Conservation (phyloP, 2,113 vertebrate species). For the Pedetes capensis region DNA sequence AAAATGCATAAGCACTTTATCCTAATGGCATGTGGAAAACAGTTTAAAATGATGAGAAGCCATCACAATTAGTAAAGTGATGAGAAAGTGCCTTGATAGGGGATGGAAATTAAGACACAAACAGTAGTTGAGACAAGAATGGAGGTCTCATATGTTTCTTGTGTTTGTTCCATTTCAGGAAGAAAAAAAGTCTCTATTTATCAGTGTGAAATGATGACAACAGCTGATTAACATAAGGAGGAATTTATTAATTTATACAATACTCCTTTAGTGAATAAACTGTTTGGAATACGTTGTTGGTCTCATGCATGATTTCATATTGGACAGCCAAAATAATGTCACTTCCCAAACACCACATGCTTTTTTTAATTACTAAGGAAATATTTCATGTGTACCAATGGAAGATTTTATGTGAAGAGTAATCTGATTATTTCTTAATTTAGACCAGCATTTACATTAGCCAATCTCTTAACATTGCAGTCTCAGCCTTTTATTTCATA, state of each 20-base stretch:
- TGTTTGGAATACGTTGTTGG: slow-evolving; percentile 49
- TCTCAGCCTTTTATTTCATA: background rate
- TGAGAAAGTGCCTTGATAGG: background rate
- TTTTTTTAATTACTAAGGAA: slow-evolving; percentile 35
- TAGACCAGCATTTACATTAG: slow-evolving; percentile 56
- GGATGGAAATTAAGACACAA: slow-evolving; percentile 31
- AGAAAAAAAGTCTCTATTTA: slow-evolving; percentile 26
- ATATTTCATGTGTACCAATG: slow-evolving; percentile 20
- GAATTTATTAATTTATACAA: slow-evolving; percentile 64
- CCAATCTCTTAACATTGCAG: slow-evolving; percentile 28
- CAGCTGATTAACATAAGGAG: slow-evolving; percentile 63
- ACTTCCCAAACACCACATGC: slow-evolving; percentile 42
- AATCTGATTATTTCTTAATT: slow-evolving; percentile 59
- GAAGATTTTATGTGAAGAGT: slow-evolving; percentile 40
- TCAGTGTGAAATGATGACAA: slow-evolving; percentile 55
- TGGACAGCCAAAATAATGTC: slow-evolving; percentile 41
- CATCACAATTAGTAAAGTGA: background rate
- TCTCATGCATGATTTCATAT: slow-evolving; percentile 31
- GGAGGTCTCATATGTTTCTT: slow-evolving; percentile 25
- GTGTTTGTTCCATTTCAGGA: slow-evolving; percentile 48
- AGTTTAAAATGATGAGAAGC: slow-evolving; percentile 37
- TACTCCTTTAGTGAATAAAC: slow-evolving; percentile 51
- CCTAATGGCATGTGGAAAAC: slow-evolving; percentile 46
- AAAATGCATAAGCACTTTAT: slow-evolving; percentile 53
- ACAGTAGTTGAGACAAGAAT: slow-evolving; percentile 26